Conservation (phyloP, 2,888 invertebrate species). For the Dryococelus australis region DNA sequence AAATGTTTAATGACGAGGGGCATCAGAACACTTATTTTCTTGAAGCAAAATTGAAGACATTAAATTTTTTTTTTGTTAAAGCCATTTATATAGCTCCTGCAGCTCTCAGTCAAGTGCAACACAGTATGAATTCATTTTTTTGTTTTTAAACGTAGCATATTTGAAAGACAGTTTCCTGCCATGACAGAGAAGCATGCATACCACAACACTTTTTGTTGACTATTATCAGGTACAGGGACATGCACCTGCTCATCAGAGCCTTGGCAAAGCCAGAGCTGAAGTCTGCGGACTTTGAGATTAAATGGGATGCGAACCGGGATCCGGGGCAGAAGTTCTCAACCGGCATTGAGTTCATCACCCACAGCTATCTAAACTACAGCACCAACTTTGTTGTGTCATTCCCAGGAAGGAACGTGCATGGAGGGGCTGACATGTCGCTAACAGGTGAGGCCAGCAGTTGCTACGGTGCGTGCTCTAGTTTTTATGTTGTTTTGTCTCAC, state of each 20-base stretch:
- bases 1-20: too few relatives aligned
- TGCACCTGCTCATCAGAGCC: conserved; percentile 72
- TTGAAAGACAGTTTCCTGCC: too few relatives aligned
- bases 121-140: too few relatives aligned
- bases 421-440: conserved; percentile 56
- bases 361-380: conserved; percentile 68
- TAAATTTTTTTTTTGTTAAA: too few relatives aligned
- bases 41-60: too few relatives aligned
- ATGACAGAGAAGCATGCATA: background rate
- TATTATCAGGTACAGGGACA: conserved; percentile 70
- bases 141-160: too few relatives aligned
- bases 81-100: too few relatives aligned
- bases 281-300: conserved; percentile 74
- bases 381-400: conserved; percentile 73
- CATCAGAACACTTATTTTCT: too few relatives aligned
- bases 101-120: too few relatives aligned
- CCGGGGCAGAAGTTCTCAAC: conserved; percentile 75
- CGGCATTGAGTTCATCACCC: conserved; percentile 68
- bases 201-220: conserved; percentile 33
- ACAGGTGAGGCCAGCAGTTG: background rate
- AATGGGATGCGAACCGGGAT: conserved; percentile 88
- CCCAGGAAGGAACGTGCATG: conserved; percentile 77
- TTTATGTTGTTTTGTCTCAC: too few relatives aligned
- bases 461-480: too few relatives aligned
- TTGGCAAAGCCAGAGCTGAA: conserved; percentile 68